A percentile compares a stretch with the other conserved stretches of the same genome.
Conservation (phyloP, 2,113 vertebrate genomes). For the Oceanites oceanicus region DNA sequence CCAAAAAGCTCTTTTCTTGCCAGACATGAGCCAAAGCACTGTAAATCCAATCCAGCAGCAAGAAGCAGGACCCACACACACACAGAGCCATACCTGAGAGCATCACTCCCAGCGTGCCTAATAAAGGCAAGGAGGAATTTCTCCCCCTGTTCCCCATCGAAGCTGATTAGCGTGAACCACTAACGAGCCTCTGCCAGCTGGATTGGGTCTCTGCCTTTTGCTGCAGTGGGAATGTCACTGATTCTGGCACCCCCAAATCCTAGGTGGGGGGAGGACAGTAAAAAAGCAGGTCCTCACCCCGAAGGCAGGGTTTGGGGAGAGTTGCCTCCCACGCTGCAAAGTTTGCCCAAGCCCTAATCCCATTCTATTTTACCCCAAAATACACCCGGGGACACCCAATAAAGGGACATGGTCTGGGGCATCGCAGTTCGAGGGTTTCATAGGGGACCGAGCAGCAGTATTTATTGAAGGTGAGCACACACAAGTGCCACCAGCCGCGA, state of each 20-base stretch:
- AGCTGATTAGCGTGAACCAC: neutral
- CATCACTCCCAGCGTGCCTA: neutral
- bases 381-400: neutral
- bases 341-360: neutral
- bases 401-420: accelerated
- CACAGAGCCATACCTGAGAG: neutral
- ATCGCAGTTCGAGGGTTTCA: neutral
- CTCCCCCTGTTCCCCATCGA: neutral
- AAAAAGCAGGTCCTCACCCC: neutral
- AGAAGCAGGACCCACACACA: neutral
- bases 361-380: neutral
- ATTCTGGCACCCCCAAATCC: accelerated
- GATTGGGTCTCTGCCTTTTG: neutral
- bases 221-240: accelerated
- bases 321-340: neutral
- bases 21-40: accelerated
- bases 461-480: neutral
- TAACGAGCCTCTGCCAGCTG: neutral
- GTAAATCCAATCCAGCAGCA: neutral
- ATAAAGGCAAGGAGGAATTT: neutral
- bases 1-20: neutral
- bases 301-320: neutral
- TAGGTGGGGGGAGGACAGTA: accelerated
- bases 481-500: accelerated
- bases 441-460: neutral